Evolutionary conservation across 2,113 vertebrate species (phyloP).

Genomic region (Gavia stellata): DNA sequence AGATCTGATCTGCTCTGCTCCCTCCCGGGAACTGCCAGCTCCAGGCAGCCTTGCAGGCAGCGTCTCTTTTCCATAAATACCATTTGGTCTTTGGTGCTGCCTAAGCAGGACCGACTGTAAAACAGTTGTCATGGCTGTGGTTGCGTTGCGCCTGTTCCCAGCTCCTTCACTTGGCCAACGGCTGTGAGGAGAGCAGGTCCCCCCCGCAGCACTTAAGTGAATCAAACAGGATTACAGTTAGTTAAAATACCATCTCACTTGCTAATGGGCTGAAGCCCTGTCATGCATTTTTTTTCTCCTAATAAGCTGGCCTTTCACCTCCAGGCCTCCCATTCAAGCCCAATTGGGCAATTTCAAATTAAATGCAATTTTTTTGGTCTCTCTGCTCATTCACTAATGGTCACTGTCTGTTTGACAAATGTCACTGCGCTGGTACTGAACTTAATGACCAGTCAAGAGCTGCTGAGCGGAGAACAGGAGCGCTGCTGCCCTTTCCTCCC

Average conservation of each 20-base stretch:
- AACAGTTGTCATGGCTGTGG: background rate
- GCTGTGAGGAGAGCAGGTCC: background rate
- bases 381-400: slow-evolving; percentile 25
- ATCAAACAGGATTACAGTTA: background rate
- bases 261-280: background rate
- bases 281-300: background rate
- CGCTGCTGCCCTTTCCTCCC: background rate
- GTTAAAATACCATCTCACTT: slow-evolving; percentile 4
- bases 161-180: background rate
- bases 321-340: slow-evolving; percentile 26
- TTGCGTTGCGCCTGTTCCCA: background rate
- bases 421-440: background rate
- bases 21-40: background rate
- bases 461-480: background rate
- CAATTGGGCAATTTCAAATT: slow-evolving; percentile 42
- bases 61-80: background rate
- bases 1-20: background rate
- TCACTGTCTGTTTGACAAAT: slow-evolving; percentile 53
- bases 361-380: slow-evolving; percentile 7
- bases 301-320: slow-evolving; percentile 53
- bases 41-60: background rate
- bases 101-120: background rate
- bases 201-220: background rate
- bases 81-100: background rate
- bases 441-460: slow-evolving; percentile 32